Conservation (phyloP, 2,113 vertebrate species). For the Labeo rohita region DNA sequence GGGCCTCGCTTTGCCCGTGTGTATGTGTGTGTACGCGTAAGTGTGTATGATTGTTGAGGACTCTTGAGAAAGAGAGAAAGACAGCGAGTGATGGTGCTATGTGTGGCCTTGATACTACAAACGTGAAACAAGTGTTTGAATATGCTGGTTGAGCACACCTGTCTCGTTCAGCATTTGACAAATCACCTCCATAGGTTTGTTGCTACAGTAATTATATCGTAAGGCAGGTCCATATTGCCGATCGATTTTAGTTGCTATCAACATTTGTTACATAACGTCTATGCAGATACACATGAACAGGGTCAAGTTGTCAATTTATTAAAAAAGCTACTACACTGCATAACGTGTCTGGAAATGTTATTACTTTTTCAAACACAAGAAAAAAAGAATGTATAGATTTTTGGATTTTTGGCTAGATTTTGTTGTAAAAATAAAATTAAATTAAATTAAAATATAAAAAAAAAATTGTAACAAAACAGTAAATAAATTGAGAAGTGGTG, state of each 20-base stretch:
- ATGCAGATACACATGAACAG: background rate
- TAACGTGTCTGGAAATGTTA: no score
- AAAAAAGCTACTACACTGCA: no score
- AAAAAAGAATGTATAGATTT: no score
- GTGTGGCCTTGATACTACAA: background rate
- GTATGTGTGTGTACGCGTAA: background rate
- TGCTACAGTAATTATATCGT: slow-evolving; percentile 15
- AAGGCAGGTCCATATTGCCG: slow-evolving; percentile 9
- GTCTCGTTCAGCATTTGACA: background rate
- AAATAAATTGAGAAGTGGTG: no score
- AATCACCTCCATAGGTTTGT: slow-evolving; percentile 13
- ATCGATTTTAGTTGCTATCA: slow-evolving; percentile 16
- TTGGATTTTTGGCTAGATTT: no score
- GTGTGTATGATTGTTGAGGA: background rate
- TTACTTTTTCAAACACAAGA: no score
- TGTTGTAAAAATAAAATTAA: no score
- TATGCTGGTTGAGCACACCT: slow-evolving; percentile 1
- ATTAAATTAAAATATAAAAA: no score
- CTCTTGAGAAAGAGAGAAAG: background rate
- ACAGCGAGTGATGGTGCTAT: background rate
- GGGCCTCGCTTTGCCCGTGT: background rate
- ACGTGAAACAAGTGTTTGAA: background rate
- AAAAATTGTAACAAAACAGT: no score
- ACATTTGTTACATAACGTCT: slow-evolving; percentile 10
- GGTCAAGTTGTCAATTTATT: no score